These are phyloP conservation scores for Thalassarche chlororhynchos DNA, from an alignment of 2,113 vertebrate species.

Conservation along the genomic window DNA sequence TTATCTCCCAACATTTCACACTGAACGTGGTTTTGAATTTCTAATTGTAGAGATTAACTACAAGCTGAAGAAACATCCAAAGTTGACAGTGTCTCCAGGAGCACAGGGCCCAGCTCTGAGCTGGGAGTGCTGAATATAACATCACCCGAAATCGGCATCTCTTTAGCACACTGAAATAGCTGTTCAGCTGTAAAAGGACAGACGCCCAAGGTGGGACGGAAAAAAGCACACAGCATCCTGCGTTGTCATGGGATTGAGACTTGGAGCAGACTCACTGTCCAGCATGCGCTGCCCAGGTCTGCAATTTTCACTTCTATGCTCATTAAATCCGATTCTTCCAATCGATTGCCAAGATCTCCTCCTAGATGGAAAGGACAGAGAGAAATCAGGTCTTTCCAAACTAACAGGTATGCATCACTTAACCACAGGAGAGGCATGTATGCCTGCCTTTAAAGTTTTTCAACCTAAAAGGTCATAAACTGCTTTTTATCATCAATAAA, in stretches of 20 bases:
- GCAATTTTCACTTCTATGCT: slow-evolving; percentile 84
- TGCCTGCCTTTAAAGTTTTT: background rate
- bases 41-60: background rate
- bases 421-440: background rate
- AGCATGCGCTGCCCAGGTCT: slow-evolving; percentile 88
- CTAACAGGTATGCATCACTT: background rate
- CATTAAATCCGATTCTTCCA: slow-evolving; percentile 65
- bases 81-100: background rate
- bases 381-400: background rate
- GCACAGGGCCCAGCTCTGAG: background rate
- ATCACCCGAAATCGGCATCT: accelerated
- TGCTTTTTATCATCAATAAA: background rate
- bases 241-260: background rate
- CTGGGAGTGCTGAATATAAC: background rate
- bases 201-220: background rate
- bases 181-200: background rate
- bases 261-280: slow-evolving; percentile 77
- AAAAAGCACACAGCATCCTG: background rate
- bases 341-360: background rate
- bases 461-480: background rate
- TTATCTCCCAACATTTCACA: background rate
- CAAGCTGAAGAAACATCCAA: background rate
- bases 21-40: background rate
- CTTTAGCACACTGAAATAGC: background rate
- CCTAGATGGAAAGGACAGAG: background rate